Evolutionary conservation across 2,113 vertebrate genomes (phyloP).

Genomic region (Spilogale gracilis): DNA sequence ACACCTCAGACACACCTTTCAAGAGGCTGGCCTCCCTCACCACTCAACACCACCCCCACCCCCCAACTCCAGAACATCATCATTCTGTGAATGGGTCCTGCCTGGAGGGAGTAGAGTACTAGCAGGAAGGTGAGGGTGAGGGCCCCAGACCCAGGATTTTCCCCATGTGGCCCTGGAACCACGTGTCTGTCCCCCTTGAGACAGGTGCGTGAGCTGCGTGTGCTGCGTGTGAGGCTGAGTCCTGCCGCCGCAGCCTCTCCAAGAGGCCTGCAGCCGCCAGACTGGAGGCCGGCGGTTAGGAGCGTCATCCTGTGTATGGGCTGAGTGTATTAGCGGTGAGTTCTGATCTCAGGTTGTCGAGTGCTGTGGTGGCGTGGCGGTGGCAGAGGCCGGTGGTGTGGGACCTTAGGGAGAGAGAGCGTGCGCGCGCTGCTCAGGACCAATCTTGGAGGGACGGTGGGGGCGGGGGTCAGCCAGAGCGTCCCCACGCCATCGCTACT

Average conservation of each 20-base stretch:
- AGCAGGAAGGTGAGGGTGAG: not conserved
- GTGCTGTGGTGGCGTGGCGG: not conserved
- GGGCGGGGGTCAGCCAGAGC: not conserved
- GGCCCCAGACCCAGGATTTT: not conserved
- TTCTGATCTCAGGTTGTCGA: not conserved
- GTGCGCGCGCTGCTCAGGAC: not conserved
- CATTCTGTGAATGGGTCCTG: not conserved
- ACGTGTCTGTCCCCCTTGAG: not conserved
- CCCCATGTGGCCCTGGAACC: not conserved
- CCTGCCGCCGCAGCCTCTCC: not conserved
- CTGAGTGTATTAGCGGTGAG: not conserved
- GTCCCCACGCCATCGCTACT: not conserved
- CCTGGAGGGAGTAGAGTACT: not conserved
- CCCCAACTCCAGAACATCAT: not conserved
- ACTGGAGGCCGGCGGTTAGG: not conserved
- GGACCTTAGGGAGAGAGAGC: not conserved
- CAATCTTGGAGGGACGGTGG: not conserved
- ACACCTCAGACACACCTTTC: constrained; percentile 9
- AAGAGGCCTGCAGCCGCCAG: not conserved
- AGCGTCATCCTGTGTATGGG: not conserved
- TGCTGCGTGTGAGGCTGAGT: not conserved
- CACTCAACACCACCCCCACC: too few species aligned
- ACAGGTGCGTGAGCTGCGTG: not conserved
- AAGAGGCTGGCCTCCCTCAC: not conserved
- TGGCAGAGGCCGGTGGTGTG: not conserved